These are phyloP conservation scores for Cnemophilus loriae DNA, from an alignment of 2,113 vertebrate genomes.

Conservation along the genomic window DNA sequence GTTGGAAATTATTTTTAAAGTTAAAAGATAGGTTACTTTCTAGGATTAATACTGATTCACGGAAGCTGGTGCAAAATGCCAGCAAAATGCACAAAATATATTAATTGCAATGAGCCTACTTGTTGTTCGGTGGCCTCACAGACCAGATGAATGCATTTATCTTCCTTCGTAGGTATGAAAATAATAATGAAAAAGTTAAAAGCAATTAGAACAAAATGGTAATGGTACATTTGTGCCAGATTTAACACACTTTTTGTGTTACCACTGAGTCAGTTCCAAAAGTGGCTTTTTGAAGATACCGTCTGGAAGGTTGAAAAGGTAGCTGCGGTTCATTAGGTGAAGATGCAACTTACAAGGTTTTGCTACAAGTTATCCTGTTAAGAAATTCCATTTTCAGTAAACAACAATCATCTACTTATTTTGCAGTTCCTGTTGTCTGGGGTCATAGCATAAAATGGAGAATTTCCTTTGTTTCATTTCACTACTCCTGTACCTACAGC, in stretches of 20 bases:
- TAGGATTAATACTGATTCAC: neutral
- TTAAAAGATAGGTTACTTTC: neutral
- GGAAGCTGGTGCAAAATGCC: neutral
- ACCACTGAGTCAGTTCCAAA: neutral
- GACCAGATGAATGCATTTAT: neutral
- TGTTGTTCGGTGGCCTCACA: neutral
- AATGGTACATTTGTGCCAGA: neutral
- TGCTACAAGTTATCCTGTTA: neutral
- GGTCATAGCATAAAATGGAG: neutral
- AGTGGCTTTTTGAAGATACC: neutral
- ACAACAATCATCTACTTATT: neutral
- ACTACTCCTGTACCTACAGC: neutral
- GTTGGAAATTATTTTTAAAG: neutral
- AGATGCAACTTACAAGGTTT: neutral
- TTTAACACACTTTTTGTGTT: neutral
- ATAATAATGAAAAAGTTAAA: neutral
- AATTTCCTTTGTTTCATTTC: neutral
- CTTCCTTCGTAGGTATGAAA: neutral
- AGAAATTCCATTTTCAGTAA: neutral
- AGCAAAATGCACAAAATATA: neutral
- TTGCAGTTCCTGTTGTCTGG: neutral
- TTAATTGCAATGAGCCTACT: neutral
- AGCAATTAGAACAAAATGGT: neutral
- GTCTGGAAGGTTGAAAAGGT: neutral
- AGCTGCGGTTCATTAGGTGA: neutral